Evolutionary conservation across 2,888 invertebrate genomes (phyloP).

Genomic region (Drosophila quinaria): DNA sequence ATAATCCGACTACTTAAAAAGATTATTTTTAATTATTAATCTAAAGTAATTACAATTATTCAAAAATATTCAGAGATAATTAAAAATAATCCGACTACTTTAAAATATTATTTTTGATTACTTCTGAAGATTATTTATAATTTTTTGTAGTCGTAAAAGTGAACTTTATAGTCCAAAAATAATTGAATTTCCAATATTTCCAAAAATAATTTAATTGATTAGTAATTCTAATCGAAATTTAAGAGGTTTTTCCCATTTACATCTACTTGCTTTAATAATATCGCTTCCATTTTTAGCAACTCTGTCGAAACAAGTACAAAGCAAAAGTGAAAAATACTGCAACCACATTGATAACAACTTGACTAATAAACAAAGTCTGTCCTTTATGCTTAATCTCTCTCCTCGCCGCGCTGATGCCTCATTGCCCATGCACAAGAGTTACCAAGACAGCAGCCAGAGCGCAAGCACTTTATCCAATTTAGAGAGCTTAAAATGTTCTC

Average conservation of each 20-base stretch:
- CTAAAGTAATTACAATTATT: no score
- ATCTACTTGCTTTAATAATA: not conserved
- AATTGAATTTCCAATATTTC: no score
- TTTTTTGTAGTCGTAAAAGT: no score
- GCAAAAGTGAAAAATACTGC: slow-evolving; percentile 3
- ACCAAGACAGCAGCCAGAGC: slow-evolving; percentile 59
- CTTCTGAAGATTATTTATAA: no score
- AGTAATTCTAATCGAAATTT: no score
- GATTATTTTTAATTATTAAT: no score
- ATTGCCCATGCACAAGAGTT: slow-evolving; percentile 39
- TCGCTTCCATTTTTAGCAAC: not conserved
- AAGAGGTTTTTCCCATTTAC: not conserved
- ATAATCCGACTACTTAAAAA: no score
- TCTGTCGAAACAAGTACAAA: not conserved
- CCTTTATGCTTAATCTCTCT: slow-evolving; percentile 27
- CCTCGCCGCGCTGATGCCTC: slow-evolving; percentile 12
- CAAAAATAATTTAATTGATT: no score
- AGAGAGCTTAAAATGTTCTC: slow-evolving; percentile 79
- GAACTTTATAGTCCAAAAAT: no score
- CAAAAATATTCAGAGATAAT: no score
- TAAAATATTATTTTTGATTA: no score
- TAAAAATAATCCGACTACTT: no score
- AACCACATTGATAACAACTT: slow-evolving; percentile 28
- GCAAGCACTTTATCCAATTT: slow-evolving; percentile 84
- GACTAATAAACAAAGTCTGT: slow-evolving; percentile 30